phyloP scores from a whole-genome alignment of 2,113 vertebrate species.

The Ovis aries region ARS-UI_Ramb_v3.0 NC_056057.1:104633001-104633500 shows the following conservation, averaged over 20 bases:
- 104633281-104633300: not conserved
- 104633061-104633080: not conserved
- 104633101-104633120: not conserved
- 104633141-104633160: not conserved
- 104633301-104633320: not conserved
- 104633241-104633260: not conserved
- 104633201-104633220: not conserved
- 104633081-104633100: not conserved
- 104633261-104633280: not conserved
- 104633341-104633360: not conserved
- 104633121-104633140: not conserved
- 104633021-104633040: not conserved
- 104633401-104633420: not conserved
- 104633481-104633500: not conserved
- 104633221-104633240: not conserved
- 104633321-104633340: not conserved
- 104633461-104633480: constrained; percentile 49
- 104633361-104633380: not conserved
- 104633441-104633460: not conserved
- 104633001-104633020: not conserved
- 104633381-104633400: not conserved
- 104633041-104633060: not conserved
- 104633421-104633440: not conserved
- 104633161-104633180: not conserved
- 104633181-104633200: not conserved